Base-by-base conservation (phyloP, 2,888 invertebrate species). In the Lottia scabra region DNA sequence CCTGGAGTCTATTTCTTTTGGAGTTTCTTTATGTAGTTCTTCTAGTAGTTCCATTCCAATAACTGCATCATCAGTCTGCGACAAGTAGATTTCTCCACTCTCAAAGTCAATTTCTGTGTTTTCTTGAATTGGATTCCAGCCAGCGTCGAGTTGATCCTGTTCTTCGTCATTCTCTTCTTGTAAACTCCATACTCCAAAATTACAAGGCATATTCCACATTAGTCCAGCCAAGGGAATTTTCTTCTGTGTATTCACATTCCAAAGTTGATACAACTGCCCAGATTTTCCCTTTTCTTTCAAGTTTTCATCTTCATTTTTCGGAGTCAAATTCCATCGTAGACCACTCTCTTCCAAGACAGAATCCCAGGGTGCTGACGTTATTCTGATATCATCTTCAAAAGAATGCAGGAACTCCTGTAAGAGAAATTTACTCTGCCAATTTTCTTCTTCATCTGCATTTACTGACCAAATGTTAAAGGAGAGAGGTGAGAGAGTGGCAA, bases 171-270 rank as follows among this genome's bases (percentile, higher is more conserved):
- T 12, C 19, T 56, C 56, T 10, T 19, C 10, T 23, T 10, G 23
- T 10, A 19, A 12, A 10, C 19, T 56, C 56, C 56, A 56, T 12
- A 56, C 15, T 19, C 19, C 23, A 23, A 56, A 19, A 56, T 56
- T 56, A 56, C 23, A 56, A 19, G 56, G 56, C 56, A 56, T 56
- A 15, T 23, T 56, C 56, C 56, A 56, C 12, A 56, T 23, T 2
- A 23, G 19, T 56, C 56, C 56, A 19, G 23, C 19, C 56, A 8
- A 56, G 10, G 65, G 38, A 27, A 70, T 45, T 70, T 76, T 78
- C 63, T 75, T 78, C 15, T 80, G 79, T 63, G 78, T 76, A 66
- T 83, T 83, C 8, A 83, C 79, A 75, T 83, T 80, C 83, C 83
- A 83, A 15, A 83, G 74, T 67, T 81, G 81, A 23, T 76, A 80